phyloP scores from a whole-genome alignment of 1,140 invertebrate genomes.

The Triops cancriformis region DNA sequence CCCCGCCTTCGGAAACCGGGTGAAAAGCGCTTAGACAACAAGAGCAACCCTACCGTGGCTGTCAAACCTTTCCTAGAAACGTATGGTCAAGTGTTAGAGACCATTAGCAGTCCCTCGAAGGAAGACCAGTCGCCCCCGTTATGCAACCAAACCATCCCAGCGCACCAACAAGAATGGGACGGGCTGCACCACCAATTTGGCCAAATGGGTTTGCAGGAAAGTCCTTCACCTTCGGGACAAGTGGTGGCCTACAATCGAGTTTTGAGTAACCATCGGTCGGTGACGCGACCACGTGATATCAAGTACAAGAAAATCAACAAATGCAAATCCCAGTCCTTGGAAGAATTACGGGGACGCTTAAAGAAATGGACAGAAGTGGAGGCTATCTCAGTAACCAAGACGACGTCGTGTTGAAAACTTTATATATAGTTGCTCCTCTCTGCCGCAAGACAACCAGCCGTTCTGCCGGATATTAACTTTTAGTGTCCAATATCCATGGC shows the following conservation, averaged over 20 bases:
- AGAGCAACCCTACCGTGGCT: conserved; percentile 39
- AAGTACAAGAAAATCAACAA: conserved; percentile 85
- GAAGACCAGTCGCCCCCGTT: not conserved
- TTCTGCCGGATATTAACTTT: not conserved
- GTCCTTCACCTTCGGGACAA: not conserved
- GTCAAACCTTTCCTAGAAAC: conserved; percentile 27
- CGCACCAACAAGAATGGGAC: not conserved
- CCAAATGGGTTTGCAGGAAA: not conserved
- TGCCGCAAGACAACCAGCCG: not conserved
- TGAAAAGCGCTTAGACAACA: conserved; percentile 7
- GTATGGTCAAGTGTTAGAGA: not conserved
- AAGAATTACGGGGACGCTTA: conserved; percentile 67
- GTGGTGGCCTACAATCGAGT: conserved; percentile 58
- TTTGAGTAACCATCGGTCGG: conserved; percentile 79
- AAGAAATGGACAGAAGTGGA: conserved; percentile 65
- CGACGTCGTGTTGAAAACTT: not conserved
- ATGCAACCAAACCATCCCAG: not conserved
- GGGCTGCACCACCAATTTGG: not conserved
- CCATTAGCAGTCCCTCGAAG: not conserved
- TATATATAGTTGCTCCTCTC: not conserved
- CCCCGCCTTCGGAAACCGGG: conserved; percentile 34
- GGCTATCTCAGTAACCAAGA: conserved; percentile 1
- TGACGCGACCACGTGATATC: conserved; percentile 80
- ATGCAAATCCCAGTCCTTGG: conserved; percentile 77
- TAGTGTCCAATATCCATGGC: not conserved